A percentile compares a stretch with the other conserved stretches of the same genome.
Conservation (phyloP, 1,140 invertebrate species). For the Dolichoris vasculosae region DNA sequence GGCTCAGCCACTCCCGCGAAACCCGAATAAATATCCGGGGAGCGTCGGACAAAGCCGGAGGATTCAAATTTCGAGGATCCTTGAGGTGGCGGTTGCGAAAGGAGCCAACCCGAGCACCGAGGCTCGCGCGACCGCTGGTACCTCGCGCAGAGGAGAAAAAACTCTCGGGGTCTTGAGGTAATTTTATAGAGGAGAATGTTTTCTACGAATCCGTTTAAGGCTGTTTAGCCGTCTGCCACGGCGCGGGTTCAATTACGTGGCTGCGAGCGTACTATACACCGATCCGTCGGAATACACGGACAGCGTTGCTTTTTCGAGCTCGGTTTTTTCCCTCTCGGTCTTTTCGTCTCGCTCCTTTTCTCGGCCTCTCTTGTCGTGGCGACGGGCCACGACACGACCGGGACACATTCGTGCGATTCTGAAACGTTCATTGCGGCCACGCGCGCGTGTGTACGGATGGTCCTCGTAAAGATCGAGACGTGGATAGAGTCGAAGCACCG, state of each 20-base stretch:
- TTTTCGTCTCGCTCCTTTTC: neutral
- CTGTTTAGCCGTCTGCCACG: conserved; percentile 60
- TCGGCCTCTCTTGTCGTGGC: neutral
- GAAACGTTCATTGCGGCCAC: neutral
- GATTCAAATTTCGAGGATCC: conserved; percentile 38
- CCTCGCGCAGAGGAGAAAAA: conserved; percentile 24
- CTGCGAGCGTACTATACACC: neutral
- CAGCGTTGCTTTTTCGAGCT: neutral
- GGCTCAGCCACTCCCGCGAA: neutral
- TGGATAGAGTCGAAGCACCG: conserved; percentile 14
- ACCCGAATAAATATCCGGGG: neutral
- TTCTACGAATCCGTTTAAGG: conserved; percentile 69
- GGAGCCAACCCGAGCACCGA: neutral
- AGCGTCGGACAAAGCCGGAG: neutral
- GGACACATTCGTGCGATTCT: neutral
- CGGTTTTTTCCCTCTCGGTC: neutral
- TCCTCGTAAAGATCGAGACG: conserved; percentile 50
- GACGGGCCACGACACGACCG: neutral
- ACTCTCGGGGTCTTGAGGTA: conserved; percentile 51
- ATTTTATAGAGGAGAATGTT: conserved; percentile 66
- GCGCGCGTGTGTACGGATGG: conserved; percentile 28
- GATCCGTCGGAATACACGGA: neutral
- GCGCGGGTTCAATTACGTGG: conserved; percentile 58
- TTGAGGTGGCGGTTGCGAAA: conserved; percentile 23
- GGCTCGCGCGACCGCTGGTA: neutral